phyloP scores from a whole-genome alignment of 92 coral and sea anemone species.

The Pocillopora meandrina region DNA sequence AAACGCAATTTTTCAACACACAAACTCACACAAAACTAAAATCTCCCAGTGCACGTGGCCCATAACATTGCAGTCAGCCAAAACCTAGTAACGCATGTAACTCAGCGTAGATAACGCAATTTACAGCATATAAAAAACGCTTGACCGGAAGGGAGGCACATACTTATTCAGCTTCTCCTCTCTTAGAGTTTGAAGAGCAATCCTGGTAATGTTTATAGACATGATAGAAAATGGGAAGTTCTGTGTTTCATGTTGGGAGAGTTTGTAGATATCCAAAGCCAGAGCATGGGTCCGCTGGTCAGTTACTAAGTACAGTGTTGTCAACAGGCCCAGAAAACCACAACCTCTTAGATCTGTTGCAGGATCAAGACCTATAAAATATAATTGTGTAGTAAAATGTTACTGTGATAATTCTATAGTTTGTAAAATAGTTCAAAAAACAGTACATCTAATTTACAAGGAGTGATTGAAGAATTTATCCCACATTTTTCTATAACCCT shows the following conservation, averaged over 20 bases:
- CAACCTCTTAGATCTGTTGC: constrained; percentile 97
- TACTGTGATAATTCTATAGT: no score
- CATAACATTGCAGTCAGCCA: no score
- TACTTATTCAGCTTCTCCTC: constrained; percentile 94
- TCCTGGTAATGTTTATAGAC: constrained; percentile 97
- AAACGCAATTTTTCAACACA: no score
- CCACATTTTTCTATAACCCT: no score
- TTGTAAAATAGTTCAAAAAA: no score
- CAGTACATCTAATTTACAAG: no score
- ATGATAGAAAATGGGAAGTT: constrained; percentile 95
- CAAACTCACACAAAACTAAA: no score
- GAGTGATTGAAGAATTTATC: no score
- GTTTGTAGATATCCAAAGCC: constrained; percentile 86
- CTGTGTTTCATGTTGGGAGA: constrained; percentile 96
- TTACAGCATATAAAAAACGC: not conserved
- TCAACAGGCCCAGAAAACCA: constrained; percentile 94
- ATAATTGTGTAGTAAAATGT: not conserved
- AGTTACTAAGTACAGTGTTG: constrained; percentile 81
- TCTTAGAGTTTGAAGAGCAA: constrained; percentile 89
- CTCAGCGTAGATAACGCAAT: not conserved
- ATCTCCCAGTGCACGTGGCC: no score
- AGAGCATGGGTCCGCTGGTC: constrained; percentile 78
- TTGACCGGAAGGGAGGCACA: not conserved
- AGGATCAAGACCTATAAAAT: constrained; percentile 83
- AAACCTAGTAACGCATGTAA: no score